Percentiles rank a stretch among this genome's conserved stretches.
Conservation (phyloP, 1,140 invertebrate species). For the Zelostemma sp. region DNA sequence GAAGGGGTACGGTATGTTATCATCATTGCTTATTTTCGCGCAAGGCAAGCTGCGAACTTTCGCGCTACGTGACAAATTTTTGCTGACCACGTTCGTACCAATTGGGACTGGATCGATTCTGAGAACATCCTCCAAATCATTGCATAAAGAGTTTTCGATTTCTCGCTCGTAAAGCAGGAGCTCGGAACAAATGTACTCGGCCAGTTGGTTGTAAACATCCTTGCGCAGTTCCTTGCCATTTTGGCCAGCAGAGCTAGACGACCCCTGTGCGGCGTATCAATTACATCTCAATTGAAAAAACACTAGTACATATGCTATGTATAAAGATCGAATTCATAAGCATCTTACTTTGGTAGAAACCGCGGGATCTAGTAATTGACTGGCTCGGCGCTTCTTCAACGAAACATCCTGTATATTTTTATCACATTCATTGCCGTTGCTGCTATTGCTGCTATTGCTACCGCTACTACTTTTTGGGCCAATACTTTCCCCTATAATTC, state of each 20-base stretch:
- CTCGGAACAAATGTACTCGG: conserved; percentile 55
- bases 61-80: conserved; percentile 11
- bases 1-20: conserved; percentile 2
- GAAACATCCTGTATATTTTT: too few relatives aligned
- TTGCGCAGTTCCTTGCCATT: conserved; percentile 44
- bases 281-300: conserved; percentile 20
- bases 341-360: background rate
- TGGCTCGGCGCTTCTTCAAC: background rate
- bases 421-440: background rate
- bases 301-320: background rate
- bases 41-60: conserved; percentile 5
- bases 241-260: too few relatives aligned
- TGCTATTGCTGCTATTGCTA: background rate
- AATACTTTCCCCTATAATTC: conserved; percentile 53
- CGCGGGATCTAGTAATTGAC: background rate
- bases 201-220: conserved; percentile 55
- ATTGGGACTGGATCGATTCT: conserved; percentile 54
- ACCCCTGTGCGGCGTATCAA: conserved; percentile 27
- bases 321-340: conserved; percentile 2
- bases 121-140: conserved; percentile 50
- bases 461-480: too few relatives aligned
- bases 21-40: conserved; percentile 6
- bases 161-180: conserved; percentile 47
- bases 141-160: conserved; percentile 40
- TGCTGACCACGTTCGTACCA: conserved; percentile 18